These are phyloP conservation scores for Cyrtonyx montezumae DNA, from an alignment of 2,113 vertebrate genomes.

Conservation along the genomic window DNA sequence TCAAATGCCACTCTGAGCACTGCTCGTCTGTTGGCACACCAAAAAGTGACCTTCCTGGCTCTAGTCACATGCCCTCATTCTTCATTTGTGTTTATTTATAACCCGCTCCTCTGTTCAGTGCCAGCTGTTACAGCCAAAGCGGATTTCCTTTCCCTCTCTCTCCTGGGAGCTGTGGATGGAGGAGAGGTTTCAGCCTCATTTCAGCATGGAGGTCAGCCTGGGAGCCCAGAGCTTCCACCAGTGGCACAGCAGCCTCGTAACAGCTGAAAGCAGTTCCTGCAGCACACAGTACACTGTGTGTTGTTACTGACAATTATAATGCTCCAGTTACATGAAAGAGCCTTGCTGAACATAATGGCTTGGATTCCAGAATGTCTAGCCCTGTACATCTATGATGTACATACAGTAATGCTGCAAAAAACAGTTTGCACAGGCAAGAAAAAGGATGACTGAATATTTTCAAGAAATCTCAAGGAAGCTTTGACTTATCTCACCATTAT, in stretches of 20 bases:
- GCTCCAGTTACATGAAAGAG: neutral
- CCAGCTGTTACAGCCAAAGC: neutral
- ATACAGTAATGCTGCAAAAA: neutral
- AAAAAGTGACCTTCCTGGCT: neutral
- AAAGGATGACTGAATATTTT: neutral
- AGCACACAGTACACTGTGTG: neutral
- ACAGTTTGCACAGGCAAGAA: neutral
- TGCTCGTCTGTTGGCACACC: neutral
- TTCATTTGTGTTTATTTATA: conserved; percentile 33
- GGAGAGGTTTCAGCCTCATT: neutral
- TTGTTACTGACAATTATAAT: neutral
- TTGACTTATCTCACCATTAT: neutral
- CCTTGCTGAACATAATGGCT: neutral
- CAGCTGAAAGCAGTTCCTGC: neutral
- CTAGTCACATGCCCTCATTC: neutral
- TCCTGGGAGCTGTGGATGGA: neutral
- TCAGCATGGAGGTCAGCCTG: neutral
- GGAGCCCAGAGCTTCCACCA: neutral
- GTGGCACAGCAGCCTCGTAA: neutral
- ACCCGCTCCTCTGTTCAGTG: neutral
- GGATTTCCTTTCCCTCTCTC: conserved; percentile 2
- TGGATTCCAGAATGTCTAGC: neutral
- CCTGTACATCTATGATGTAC: neutral
- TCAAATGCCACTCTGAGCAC: neutral
- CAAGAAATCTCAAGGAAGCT: neutral